Base-by-base conservation (phyloP, 2,888 invertebrate species). In the Trilocha varians region DNA sequence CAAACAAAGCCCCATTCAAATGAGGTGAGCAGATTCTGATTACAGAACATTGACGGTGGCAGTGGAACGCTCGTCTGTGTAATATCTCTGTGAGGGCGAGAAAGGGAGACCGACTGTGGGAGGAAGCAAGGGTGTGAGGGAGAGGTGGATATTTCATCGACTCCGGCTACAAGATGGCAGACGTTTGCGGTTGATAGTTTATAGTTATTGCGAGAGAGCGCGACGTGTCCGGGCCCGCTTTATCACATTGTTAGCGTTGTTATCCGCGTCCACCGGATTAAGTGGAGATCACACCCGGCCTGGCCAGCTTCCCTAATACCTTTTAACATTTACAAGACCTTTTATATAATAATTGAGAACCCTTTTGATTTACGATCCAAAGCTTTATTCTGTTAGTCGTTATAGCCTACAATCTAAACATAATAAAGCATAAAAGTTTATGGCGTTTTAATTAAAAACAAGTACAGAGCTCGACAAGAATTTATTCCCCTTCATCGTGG, bases 181-280 rank as follows among this genome's bases (percentile, higher is more conserved):
- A 79, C 80, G 72, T 80, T 84, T 79, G 84, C 72, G 84, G 84
- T 77, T 80, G 83, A 83, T 84, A 84, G 84, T 85, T 84, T 84
- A 84, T 85, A 82, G 84, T 84, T 84, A 85, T 84, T 84, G 78
- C 78, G 73, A 80, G 78, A 64, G 73, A 74, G 75, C 70, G 75
- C 74, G 77, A 75, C 74, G 78, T 75, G 78, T 73, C 74, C 74
- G 67, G 66, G 59, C 70, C 69, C 74, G 78, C 71, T 83, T 79
- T 82, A 83, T 83, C 84, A 80, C 84, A 76, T 83, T 82, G 84
- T 84, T 83, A 83, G 75, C 76, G 75, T 69, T 78, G 79, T 80
- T 78, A 77, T 77, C 78, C 78, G 69, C 70, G 74, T 78, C 71
- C 73, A 69, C 66, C 63, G 76, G 82, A 84, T 83, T 80, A 80